Evolutionary conservation across 92 coral and sea anemone genomes (phyloP), one percentile per base, ranked within the genome.

Genomic region (Siderastrea radians): DNA sequence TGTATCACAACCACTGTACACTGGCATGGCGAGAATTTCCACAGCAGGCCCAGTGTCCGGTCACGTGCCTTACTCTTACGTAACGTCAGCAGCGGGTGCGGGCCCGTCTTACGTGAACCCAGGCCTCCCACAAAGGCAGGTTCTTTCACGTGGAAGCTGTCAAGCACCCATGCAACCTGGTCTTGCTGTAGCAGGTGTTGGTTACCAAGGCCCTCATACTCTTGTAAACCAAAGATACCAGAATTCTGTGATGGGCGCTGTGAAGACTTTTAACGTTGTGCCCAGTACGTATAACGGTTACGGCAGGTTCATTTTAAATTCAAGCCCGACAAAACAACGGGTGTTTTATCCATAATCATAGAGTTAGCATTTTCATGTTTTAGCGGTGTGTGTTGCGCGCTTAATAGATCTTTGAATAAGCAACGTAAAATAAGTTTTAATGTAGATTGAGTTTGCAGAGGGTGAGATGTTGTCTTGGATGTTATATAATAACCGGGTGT

Each of bases 1-100:
- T 69, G 82, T 95, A 76, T 86, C 95, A 8, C 98, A 91, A 75
- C 98, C 98, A 68, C 75, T 95, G 88, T 95, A 93, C 96, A 90
- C 92, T 1, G 91, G 95, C 38, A 91, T 95, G 52, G 94, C 93
- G 11, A 85, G 95, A 64, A 85, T 94, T 62, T 74, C 95, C 5
- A 71, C 90, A 17, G 88, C 90, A 46, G 92, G 90, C 13, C 94
- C 91, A 61, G 76, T 88, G 11, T 65, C 93, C 38, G 92, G 90
- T 38, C 94, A 78, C 69, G 15, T 95, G 71, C 98, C 98, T 7
- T 95, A 84, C 74, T 90, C 92, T 7, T 94, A 89, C 70, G 91
- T 94, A 82, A 83, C 95, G 65, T 93, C 95, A 45, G 70, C 93
- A 50, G 80, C 92, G 11, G 91, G 80, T 58, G 78, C 82, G 12